Evolutionary conservation across 2,888 invertebrate genomes (phyloP), one percentile per base, ranked within the genome.

Genomic region (Azorinus chamasolen): DNA sequence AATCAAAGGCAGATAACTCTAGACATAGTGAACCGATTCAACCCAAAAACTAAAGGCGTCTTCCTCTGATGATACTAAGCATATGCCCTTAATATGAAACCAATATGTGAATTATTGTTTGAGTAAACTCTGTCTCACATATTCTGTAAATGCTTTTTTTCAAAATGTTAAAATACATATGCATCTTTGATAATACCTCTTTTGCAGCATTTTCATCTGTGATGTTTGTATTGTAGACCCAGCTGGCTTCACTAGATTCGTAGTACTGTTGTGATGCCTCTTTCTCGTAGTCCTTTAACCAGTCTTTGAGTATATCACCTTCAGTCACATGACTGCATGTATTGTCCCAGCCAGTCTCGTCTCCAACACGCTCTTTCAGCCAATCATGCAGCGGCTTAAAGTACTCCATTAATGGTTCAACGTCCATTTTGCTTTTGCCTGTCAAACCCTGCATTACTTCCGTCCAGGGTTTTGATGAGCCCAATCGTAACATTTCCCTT

Each of bases 361-460:
- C 50, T 1, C 41, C 59, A 32, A 86, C 84, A 24, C 83, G 63
- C 20, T 95, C 95, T 71, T 95, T 95, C 0, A 98, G 94, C 96
- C 97, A 98, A 0, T 95, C 94, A 77, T 95, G 94, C 18, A 98
- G 93, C 0, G 97, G 97, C 79, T 96, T 94, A 93, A 97, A 98
- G 91, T 97, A 98, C 92, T 96, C 95, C 43, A 97, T 93, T 85
- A 98, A 94, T 0, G 97, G 95, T 79, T 95, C 95, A 0, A 96
- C 96, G 53, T 96, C 96, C 91, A 98, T 95, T 84, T 95, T 94
- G 32, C 88, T 69, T n/a, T 87, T 90, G 0, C 97, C 97, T 0
- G 97, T 96, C 0, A 97, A 95, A 88, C 96, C 95, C 89, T 96
- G 95, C 62, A 99, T 94, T 1, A 96, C 96, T 86, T 97, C 96